A percentile compares a stretch with the other conserved stretches of the same genome.
Conservation (phyloP, 2,113 vertebrate species). For the Paracanthobrama guichenoti region DNA sequence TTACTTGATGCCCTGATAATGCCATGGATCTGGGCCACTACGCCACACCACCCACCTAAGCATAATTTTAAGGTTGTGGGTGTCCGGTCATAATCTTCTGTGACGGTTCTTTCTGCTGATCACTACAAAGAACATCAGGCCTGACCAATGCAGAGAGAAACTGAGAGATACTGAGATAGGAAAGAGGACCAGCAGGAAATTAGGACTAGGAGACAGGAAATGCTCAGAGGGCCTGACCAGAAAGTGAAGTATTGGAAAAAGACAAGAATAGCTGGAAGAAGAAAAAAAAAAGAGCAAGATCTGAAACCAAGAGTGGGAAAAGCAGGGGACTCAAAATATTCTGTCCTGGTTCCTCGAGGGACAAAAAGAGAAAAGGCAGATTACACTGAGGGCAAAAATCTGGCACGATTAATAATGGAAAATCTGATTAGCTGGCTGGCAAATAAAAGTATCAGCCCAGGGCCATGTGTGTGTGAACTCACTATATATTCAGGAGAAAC, state of each 20-base stretch:
- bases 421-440: constrained; percentile 58
- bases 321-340: constrained; percentile 19
- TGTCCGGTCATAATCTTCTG: background rate
- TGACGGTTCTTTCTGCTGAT: background rate
- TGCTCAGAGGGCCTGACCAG: constrained; percentile 11
- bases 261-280: background rate
- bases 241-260: constrained; percentile 23
- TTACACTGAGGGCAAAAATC: background rate
- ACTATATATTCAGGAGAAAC: background rate
- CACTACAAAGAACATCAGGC: background rate
- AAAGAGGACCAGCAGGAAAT: constrained; percentile 24
- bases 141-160: background rate
- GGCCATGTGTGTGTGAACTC: constrained; percentile 17
- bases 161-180: background rate
- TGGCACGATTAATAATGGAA: constrained; percentile 56
- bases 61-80: background rate
- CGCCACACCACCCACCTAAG: too few relatives aligned
- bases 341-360: constrained; percentile 7
- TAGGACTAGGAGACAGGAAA: background rate
- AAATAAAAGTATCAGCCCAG: constrained; percentile 45
- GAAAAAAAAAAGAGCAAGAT: background rate
- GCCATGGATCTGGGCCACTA: background rate
- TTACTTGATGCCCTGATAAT: background rate
- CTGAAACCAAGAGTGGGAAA: background rate
- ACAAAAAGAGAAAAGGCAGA: constrained; percentile 19